Percentiles rank a stretch among this genome's conserved stretches.
phyloP scores from a whole-genome alignment of 2,888 invertebrate species.

The Apamea epomidion region DNA sequence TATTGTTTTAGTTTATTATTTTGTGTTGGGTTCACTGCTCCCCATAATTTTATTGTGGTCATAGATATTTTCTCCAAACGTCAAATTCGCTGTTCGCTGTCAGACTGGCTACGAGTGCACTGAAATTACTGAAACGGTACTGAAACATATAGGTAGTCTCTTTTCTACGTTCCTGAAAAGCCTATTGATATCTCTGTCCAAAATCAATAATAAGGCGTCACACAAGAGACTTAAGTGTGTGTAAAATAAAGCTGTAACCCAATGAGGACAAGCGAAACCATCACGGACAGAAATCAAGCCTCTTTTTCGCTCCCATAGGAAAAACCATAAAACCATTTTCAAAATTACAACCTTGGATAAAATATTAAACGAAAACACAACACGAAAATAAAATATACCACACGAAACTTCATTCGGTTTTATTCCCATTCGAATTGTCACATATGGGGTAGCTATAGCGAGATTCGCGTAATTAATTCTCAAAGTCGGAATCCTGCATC shows the following conservation, averaged over 20 bases:
- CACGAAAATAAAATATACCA: constrained; percentile 5
- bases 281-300: not conserved
- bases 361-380: not conserved
- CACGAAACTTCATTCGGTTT: not conserved
- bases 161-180: constrained; percentile 6
- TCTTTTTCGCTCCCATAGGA: constrained; percentile 22
- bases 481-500: constrained; percentile 40
- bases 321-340: constrained; percentile 1
- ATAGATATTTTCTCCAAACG: not conserved
- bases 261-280: constrained; percentile 2
- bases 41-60: not conserved
- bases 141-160: constrained; percentile 19
- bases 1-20: not conserved
- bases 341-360: constrained; percentile 1
- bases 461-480: not conserved
- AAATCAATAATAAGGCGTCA: constrained; percentile 46
- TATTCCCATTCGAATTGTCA: not conserved
- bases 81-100: not conserved
- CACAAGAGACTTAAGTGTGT: not conserved
- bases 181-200: constrained; percentile 15
- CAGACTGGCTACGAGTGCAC: not conserved
- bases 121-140: not conserved
- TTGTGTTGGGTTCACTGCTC: not conserved
- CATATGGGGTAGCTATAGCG: rapidly evolving
- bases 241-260: constrained; percentile 7